Percentiles rank a stretch among this genome's conserved stretches.
Evolutionary conservation across 2,113 vertebrate genomes (phyloP).

Genomic region (Phalacrocorax brasilianus): DNA sequence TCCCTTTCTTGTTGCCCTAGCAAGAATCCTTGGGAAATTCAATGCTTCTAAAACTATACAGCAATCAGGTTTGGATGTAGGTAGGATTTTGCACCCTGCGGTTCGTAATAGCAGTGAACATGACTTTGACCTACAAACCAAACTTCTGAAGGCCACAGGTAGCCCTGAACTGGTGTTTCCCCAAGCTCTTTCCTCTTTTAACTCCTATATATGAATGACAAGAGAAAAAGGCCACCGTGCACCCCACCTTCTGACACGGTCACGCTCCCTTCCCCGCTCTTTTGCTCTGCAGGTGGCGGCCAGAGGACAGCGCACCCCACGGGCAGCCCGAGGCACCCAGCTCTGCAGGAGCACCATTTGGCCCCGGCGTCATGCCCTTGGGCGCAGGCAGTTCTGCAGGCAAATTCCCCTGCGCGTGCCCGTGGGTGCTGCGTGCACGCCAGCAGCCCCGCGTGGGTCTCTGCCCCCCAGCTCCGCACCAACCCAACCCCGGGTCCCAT

Average conservation of each 20-base stretch:
- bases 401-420: accelerated
- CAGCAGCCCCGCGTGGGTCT: accelerated
- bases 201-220: accelerated
- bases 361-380: accelerated
- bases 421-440: background rate
- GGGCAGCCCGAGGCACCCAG: accelerated
- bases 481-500: accelerated
- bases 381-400: background rate
- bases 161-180: background rate
- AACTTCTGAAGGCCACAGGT: background rate
- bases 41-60: background rate
- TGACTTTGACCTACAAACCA: background rate
- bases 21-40: background rate
- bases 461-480: background rate
- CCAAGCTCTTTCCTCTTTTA: background rate
- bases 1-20: background rate
- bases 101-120: background rate
- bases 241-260: background rate
- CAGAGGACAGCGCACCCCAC: accelerated
- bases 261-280: accelerated
- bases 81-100: background rate
- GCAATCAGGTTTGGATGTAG: background rate
- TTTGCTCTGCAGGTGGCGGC: background rate
- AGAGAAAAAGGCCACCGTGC: accelerated
- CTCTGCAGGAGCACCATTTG: accelerated